phyloP scores from a whole-genome alignment of 2,888 invertebrate species.

The Drosophila emarginata region DNA sequence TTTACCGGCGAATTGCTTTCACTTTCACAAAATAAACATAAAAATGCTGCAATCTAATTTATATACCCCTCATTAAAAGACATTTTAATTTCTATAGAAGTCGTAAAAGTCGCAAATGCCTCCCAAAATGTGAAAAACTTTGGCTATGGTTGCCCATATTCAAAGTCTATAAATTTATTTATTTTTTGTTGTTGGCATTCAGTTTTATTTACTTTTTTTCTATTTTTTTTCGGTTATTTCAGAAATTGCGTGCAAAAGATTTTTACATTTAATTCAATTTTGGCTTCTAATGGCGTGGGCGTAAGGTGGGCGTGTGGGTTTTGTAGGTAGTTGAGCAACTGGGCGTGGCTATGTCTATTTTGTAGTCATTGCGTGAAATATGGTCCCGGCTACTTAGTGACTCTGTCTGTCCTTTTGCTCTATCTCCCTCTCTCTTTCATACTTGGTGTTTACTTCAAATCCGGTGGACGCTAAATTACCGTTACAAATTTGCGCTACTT shows the following conservation, averaged over 20 bases:
- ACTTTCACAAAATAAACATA: constrained; percentile 35
- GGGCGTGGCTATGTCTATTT: constrained; percentile 48
- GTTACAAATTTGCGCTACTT: constrained; percentile 48
- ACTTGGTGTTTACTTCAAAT: constrained; percentile 12
- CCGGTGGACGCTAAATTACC: constrained; percentile 40
- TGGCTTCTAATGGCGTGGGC: constrained; percentile 27
- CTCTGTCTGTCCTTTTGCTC: background rate
- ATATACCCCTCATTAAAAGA: constrained; percentile 46
- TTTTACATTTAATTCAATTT: constrained; percentile 62
- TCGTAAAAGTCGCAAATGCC: constrained; percentile 39
- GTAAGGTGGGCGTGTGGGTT: background rate
- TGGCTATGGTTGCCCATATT: constrained; percentile 24
- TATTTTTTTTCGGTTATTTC: background rate
- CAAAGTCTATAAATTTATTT: constrained; percentile 47
- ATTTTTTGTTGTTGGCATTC: constrained; percentile 25
- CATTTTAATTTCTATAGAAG: constrained; percentile 56
- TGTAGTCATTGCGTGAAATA: constrained; percentile 47
- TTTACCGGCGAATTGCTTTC: constrained; percentile 39
- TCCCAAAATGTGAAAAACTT: constrained; percentile 15
- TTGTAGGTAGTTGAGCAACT: constrained; percentile 11
- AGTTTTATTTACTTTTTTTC: background rate
- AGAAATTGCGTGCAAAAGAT: constrained; percentile 50
- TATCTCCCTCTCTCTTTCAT: background rate
- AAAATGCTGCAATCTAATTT: constrained; percentile 43
- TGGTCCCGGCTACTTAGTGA: constrained; percentile 41